Base-by-base conservation (phyloP, 1,140 invertebrate species). In the Cepaea nemoralis region DNA sequence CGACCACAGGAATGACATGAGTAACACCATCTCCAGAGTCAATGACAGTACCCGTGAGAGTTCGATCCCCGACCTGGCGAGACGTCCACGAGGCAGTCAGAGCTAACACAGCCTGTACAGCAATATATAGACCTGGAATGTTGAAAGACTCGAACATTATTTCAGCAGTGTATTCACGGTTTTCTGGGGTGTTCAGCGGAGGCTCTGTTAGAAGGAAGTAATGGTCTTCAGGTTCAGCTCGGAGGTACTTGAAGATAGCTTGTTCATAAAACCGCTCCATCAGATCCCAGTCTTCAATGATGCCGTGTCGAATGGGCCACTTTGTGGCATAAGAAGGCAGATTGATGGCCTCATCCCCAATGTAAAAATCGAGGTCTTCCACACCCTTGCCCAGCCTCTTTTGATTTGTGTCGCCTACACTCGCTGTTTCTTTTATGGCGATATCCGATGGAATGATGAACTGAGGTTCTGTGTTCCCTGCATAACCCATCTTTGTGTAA, bases 61-160 rank as follows among this genome's bases (percentile, higher is more conserved):
- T 98, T 86, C 98, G 94, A 87, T 98, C 96, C 48, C 96, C 95
- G 31, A 96, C 94, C 55, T 94, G 94, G 83, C 96, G 94, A 0
- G 97, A 96, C 77, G 96, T 95, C 99, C 98, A 99, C 45, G 97
- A 99, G 33, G 99, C 99, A 83, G 98, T 97, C 80, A 99, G 93
- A 70, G 98, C 98, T 66, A 99, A 93, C 14, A 99, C 98, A 99
- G 90, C 91, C 89, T 94, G 97, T 24, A 99, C 97, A 85, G 97
- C 98, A 87, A 99, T 99, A 88, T 99, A 99, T 77, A 99, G 93
- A 67, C 99, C 99, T 86, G 99, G 98, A 78, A 99, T 98, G 93
- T 99, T 99, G 92, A 99, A 99, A 33, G 98, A 98, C 92, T 99
- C 99, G 92, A 99, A 99, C 98, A 99, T 99, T 83, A 99, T 99